Conservation (phyloP, 2,113 vertebrate genomes). For the Micromys minutus region DNA sequence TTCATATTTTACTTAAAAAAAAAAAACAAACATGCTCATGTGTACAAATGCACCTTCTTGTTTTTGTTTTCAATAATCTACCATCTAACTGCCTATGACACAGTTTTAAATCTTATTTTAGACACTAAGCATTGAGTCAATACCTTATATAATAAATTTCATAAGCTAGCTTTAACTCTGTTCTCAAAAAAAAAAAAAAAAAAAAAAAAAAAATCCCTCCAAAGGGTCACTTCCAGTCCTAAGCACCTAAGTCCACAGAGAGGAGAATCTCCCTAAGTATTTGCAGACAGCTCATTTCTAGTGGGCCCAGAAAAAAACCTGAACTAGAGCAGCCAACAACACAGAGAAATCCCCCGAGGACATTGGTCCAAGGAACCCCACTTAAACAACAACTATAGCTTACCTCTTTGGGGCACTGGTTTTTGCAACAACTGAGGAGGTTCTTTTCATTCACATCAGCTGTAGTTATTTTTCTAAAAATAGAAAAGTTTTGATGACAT, state of each 20-base stretch:
- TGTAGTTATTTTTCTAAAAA: conserved; percentile 89
- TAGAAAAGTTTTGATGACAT: conserved; percentile 45
- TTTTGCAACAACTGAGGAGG: conserved; percentile 91
- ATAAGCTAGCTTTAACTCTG: conserved; percentile 18
- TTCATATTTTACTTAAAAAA: not conserved
- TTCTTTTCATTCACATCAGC: conserved; percentile 87
- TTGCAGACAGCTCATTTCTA: not conserved
- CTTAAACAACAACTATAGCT: not conserved
- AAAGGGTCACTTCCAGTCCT: not conserved
- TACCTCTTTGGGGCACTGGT: conserved; percentile 98
- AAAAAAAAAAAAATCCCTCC: not conserved
- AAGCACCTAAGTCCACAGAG: not conserved
- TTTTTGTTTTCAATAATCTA: not conserved
- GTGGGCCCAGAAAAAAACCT: not conserved
- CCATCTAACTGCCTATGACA: not conserved
- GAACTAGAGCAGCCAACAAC: conserved; percentile 19
- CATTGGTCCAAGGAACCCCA: not conserved
- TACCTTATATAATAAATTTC: not conserved
- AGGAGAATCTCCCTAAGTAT: not conserved
- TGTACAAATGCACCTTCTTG: not conserved
- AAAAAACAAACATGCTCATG: not conserved
- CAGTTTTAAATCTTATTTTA: conserved; percentile 20
- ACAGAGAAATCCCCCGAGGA: not conserved
- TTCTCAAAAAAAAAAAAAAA: conserved; percentile 6
- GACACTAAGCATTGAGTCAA: not conserved